Evolutionary conservation across 2,113 vertebrate species (phyloP).

Genomic region (Zootoca vivipara): DNA sequence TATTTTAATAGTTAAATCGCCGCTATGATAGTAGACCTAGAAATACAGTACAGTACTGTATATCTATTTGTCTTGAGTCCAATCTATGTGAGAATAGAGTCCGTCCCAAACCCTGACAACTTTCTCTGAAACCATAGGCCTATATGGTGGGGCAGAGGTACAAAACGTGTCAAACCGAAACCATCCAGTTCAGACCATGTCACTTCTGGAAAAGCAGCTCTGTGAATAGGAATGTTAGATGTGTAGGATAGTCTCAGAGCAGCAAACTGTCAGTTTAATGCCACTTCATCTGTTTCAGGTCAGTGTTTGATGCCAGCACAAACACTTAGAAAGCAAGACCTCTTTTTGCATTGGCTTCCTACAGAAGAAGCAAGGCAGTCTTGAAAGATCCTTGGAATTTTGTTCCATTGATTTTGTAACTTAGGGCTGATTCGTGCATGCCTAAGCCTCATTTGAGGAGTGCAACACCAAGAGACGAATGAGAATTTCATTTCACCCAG

Average conservation of each 20-base stretch:
- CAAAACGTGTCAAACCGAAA: not conserved
- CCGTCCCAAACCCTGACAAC: not conserved
- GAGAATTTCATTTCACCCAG: not conserved
- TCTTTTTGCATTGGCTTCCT: not conserved
- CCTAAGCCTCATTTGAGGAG: not conserved
- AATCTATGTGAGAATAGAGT: not conserved
- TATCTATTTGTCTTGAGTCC: not conserved
- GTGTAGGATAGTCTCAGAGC: not conserved
- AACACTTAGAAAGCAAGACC: not conserved
- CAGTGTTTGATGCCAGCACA: not conserved
- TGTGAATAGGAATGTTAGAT: not conserved
- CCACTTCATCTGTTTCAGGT: not conserved
- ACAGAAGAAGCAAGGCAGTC: not conserved
- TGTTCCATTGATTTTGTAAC: not conserved
- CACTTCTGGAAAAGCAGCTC: constrained; percentile 4
- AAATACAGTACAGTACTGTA: no score
- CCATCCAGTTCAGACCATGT: constrained; percentile 3
- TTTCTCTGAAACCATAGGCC: not conserved
- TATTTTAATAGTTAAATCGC: not conserved
- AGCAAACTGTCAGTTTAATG: not conserved
- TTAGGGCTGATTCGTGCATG: not conserved
- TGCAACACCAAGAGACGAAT: not conserved
- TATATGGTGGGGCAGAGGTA: not conserved
- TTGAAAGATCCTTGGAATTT: not conserved
- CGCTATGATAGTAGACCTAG: not conserved